Base-by-base conservation (phyloP, 1,140 invertebrate genomes). In the Chrysomallon squamiferum region DNA sequence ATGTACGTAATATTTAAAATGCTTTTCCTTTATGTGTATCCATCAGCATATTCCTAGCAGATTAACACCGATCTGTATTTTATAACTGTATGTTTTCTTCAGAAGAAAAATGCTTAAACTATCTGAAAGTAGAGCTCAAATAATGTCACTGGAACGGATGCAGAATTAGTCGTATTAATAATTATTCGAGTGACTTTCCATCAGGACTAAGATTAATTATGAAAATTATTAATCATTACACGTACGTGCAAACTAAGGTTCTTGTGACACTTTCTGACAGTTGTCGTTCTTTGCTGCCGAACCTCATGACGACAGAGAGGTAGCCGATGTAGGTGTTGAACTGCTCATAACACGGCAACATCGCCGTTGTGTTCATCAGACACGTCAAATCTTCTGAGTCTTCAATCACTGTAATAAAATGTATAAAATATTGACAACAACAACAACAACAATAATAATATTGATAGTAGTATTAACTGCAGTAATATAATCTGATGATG, bases 301-400 rank as follows among this genome's bases (percentile, higher is more conserved):
- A 61, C 1, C 59, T 49, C 7, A 61, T 67, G 59, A 67, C 35
- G 25, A 67, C 59, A 25, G 65, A 62, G 11, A 67, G 59, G 59
- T 67, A 67, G 38, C 52, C 52, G 38, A 62, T 47, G 41, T 67
- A 67, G 27, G 50, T 67, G 65, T 67, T 61, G 59, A 56, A 67
- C 38, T 67, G 49, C 35, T 20, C 52, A 54, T 67, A 67, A 33
- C 65, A 67, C 11, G 65, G 65, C 52, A 62, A 25, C n/a, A 67
- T 29, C 2, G 59, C 59, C 9, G 65, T 62, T 27, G 59, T 43
- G 59, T 67, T 67, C 25, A 61, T 56, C 35, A 67, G 50, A 27
- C 65, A 67, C 20, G 38, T 43, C 18, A 66, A 22, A 49, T 66
- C 59, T 30, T 66, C 58, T 7, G 60, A 45, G 29, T 35, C 50